Percentiles rank a stretch among this genome's conserved stretches.
phyloP scores from a whole-genome alignment of 2,797 vertebrate genomes.

The Sphaeramia orbicularis region DNA sequence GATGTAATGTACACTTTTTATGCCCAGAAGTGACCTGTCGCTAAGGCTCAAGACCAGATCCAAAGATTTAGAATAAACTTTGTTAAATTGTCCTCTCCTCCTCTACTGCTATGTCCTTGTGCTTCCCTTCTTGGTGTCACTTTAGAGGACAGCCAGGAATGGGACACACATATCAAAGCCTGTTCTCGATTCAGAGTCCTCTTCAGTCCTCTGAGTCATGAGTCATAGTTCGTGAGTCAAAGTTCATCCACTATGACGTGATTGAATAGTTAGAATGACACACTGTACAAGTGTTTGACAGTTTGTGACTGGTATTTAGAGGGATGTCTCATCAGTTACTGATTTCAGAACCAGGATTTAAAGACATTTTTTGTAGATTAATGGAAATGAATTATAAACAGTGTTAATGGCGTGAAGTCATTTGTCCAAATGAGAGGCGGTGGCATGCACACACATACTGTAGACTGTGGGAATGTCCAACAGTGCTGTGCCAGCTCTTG shows the following conservation, averaged over 20 bases:
- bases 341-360: slow-evolving; percentile 19
- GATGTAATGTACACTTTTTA: not conserved
- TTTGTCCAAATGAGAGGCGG: slow-evolving; percentile 18
- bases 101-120: not conserved
- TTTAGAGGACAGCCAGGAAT: slow-evolving; percentile 31
- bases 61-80: too few species aligned
- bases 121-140: not conserved
- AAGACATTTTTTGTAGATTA: slow-evolving; percentile 34
- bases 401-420: slow-evolving; percentile 20
- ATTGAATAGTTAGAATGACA: slow-evolving; percentile 17
- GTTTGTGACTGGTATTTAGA: slow-evolving; percentile 16
- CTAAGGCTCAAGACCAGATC: not conserved
- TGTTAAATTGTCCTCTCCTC: slow-evolving; percentile 5
- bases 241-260: slow-evolving; percentile 47
- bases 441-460: slow-evolving; percentile 23
- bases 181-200: slow-evolving; percentile 44
- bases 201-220: slow-evolving; percentile 50
- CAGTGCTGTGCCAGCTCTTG: slow-evolving; percentile 68
- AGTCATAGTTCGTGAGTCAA: slow-evolving; percentile 51
- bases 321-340: slow-evolving; percentile 25
- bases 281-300: slow-evolving; percentile 8
- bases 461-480: slow-evolving; percentile 71
- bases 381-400: slow-evolving; percentile 12
- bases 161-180: slow-evolving; percentile 29
- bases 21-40: not conserved